Evolutionary conservation across 2,113 vertebrate species (phyloP).

Genomic region (Engraulis encrasicolus): DNA sequence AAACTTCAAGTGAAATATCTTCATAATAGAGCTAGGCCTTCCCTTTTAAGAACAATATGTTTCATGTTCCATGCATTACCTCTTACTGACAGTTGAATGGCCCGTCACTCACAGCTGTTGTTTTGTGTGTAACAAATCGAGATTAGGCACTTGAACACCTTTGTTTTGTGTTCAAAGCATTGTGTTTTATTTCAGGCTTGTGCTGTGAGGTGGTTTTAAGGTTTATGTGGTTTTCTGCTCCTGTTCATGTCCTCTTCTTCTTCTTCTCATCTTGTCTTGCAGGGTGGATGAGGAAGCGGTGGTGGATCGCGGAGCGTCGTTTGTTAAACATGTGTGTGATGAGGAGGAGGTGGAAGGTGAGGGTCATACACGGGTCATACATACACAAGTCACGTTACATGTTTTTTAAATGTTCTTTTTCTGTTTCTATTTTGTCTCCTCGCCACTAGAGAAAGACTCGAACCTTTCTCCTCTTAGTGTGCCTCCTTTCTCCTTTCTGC

Average conservation of each 20-base stretch:
- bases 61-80: too few relatives aligned
- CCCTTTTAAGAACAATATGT: not conserved
- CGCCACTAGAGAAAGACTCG: too few relatives aligned
- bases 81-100: not conserved
- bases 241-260: slow-evolving; percentile 44
- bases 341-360: slow-evolving; percentile 98
- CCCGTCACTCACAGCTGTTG: not conserved
- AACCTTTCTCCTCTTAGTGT: too few relatives aligned
- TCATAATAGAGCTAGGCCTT: not conserved
- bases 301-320: slow-evolving; percentile 93
- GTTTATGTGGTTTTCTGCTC: slow-evolving; percentile 63
- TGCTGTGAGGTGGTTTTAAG: slow-evolving; percentile 70
- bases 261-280: too few relatives aligned
- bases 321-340: slow-evolving; percentile 93
- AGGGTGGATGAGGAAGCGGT: slow-evolving; percentile 98
- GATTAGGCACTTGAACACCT: not conserved
- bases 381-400: not conserved
- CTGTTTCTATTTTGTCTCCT: not conserved
- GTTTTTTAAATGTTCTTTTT: not conserved
- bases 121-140: not conserved
- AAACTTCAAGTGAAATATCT: too few relatives aligned
- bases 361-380: slow-evolving; percentile 52
- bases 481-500: not conserved
- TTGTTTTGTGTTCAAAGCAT: not conserved
- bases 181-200: slow-evolving; percentile 56